A percentile compares a stretch with the other conserved stretches of the same genome.
Conservation (phyloP, 2,797 vertebrate genomes). For the Cottoperca gobio region DNA sequence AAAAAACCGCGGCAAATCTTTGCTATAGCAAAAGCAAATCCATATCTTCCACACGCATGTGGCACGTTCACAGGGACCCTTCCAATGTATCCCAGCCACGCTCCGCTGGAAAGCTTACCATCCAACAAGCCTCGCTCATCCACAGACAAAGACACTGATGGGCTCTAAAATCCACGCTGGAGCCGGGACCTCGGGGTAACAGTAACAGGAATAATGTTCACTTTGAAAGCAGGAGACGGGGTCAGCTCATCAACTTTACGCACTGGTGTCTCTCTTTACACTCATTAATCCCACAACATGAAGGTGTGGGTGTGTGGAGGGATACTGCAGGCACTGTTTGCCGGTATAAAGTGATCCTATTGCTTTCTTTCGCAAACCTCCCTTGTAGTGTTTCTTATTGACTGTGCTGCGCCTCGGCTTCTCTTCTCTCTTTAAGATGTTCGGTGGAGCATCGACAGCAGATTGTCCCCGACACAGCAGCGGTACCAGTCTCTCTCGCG, state of each 20-base stretch:
- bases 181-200: conserved; percentile 30
- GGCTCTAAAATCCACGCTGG: conserved; percentile 61
- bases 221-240: conserved; percentile 1
- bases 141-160: conserved; percentile 57
- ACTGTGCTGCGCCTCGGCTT: conserved; percentile 10
- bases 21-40: conserved; percentile 73
- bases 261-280: conserved; percentile 26
- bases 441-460: neutral
- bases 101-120: conserved; percentile 34
- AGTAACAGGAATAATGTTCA: conserved; percentile 10
- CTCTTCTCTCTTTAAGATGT: conserved; percentile 4
- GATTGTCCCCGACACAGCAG: conserved; percentile 19
- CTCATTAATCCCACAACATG: conserved; percentile 30
- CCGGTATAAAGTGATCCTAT: conserved; percentile 49
- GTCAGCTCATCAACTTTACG: conserved; percentile 63
- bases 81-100: conserved; percentile 24
- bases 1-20: conserved; percentile 36
- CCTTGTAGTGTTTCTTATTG: neutral
- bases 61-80: conserved; percentile 60
- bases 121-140: conserved; percentile 57
- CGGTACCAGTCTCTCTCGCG: conserved; percentile 31
- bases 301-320: conserved; percentile 23
- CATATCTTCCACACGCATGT: conserved; percentile 65
- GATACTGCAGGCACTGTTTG: conserved; percentile 8
- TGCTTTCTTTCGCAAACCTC: conserved; percentile 23